Base-by-base conservation (phyloP, 2,797 vertebrate genomes). In the Alfaro cultratus region DNA sequence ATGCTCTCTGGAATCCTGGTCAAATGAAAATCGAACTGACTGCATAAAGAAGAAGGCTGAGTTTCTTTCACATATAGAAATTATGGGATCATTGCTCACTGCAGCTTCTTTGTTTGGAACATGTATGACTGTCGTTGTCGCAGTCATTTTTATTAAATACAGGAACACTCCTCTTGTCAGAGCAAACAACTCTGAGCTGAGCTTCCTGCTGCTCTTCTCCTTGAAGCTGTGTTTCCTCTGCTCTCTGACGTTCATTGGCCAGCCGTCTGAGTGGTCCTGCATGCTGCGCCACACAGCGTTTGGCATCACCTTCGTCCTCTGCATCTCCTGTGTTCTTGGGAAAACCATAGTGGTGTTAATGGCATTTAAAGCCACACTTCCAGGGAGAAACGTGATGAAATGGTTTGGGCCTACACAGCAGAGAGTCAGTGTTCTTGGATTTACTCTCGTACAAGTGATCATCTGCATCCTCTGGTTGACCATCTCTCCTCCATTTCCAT, bases 341-440 rank as follows among this genome's bases (percentile, higher is more conserved):
- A 96, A 96, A 93, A 95, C 95, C 2, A 83, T 95, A n/a, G 93
- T 95, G 21, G 95, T 96, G 39, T 80, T 96, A 73, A 93, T 96
- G 88, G 95, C 95, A 5, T 96, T 96, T 43, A 94, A 78, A 6
- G 93, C 95, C 0, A 94, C 93, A 78, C 92, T 95, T 79, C 96
- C 95, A 80, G 92, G 94, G 0, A 95, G 84, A 79, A 91, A 93
- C 79, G 39, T 93, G 0, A 95, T 96, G 92, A 96, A 95, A 83
- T 96, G 94, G 94, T 96, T 96, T 79, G 95, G 95, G 0, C 95
- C 93, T 26, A 5, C 47, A n/a, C 95, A 96, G 74, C 95, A 96
- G 81, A 94, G 90, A 80, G 75, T 96, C 73, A 93, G 90, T 81
- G 95, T 96, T 41, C 31, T 95, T 55, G 55, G 12, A 16, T 94